Conservation (phyloP, 2,113 vertebrate species). For the Psittacara wagleri region DNA sequence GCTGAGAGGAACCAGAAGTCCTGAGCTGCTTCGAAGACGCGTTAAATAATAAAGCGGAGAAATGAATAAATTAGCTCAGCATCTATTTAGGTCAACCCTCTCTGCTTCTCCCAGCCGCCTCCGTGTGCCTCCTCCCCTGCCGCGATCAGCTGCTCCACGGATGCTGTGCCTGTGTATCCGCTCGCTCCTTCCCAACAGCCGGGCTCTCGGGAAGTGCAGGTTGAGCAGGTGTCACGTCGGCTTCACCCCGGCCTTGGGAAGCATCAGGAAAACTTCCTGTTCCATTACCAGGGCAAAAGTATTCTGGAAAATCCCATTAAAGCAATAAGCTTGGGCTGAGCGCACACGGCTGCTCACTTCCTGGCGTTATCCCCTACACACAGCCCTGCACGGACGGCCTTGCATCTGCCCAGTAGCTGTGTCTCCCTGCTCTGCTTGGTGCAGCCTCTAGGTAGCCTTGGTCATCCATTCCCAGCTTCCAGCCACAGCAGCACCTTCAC, state of each 20-base stretch:
- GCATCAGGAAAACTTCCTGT: neutral
- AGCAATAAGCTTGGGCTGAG: neutral
- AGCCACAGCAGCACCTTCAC: neutral
- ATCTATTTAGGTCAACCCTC: slow-evolving; percentile 60
- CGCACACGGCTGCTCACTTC: neutral
- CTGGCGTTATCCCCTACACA: neutral
- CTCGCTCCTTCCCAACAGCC: neutral
- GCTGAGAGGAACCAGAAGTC: slow-evolving; percentile 46
- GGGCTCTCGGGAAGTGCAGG: neutral
- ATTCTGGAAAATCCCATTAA: neutral
- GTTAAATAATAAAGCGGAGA: slow-evolving; percentile 48
- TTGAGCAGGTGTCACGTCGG: neutral
- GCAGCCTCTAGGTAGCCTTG: neutral
- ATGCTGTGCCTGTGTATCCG: neutral
- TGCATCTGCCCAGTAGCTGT: neutral
- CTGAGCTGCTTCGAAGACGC: slow-evolving; percentile 1
- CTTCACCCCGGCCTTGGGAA: neutral
- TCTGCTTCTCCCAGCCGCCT: neutral
- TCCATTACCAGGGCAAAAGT: neutral
- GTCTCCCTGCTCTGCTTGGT: neutral
- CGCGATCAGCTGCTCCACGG: neutral
- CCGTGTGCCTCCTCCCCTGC: neutral
- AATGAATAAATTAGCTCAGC: slow-evolving; percentile 51
- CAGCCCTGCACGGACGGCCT: accelerated
- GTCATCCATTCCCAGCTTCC: neutral